Percentiles rank a stretch among this genome's conserved stretches.
Evolutionary conservation across 2,888 invertebrate species (phyloP).

Genomic region (Drosophila mettleri): DNA sequence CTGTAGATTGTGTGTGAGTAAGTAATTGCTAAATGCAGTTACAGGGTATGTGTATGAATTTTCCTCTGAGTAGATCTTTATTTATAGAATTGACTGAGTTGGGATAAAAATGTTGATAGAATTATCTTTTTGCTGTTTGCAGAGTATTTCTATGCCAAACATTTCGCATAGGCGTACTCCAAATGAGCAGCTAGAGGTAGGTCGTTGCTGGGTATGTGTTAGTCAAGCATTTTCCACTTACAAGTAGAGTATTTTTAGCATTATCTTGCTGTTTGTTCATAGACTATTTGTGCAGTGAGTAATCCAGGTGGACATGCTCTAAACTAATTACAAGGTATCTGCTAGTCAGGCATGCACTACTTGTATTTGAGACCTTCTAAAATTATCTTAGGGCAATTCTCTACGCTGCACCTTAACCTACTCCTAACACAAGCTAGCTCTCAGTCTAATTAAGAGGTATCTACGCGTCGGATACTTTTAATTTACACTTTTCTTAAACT

Average conservation of each 20-base stretch:
- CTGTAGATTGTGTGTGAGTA: not conserved
- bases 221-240: not conserved
- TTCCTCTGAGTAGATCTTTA: too few species aligned
- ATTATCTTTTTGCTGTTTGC: not conserved
- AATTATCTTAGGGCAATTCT: too few species aligned
- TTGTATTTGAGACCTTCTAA: too few species aligned
- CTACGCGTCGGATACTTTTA: not conserved
- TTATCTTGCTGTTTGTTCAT: not conserved
- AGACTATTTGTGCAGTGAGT: not conserved
- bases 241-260: not conserved
- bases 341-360: not conserved
- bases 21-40: not conserved
- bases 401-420: too few species aligned
- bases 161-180: not conserved
- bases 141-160: not conserved
- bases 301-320: not conserved
- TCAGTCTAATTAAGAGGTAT: not conserved
- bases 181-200: constrained; percentile 1
- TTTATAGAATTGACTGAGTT: too few species aligned
- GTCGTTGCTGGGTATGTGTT: not conserved
- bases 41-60: constrained; percentile 4
- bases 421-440: too few species aligned
- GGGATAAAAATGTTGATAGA: not conserved
- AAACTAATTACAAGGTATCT: not conserved
- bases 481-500: too few species aligned